A percentile compares a stretch with the other conserved stretches of the same genome.
These are phyloP conservation scores for Pterois miles DNA, from an alignment of 2,797 vertebrate species.

Conservation along the genomic window DNA sequence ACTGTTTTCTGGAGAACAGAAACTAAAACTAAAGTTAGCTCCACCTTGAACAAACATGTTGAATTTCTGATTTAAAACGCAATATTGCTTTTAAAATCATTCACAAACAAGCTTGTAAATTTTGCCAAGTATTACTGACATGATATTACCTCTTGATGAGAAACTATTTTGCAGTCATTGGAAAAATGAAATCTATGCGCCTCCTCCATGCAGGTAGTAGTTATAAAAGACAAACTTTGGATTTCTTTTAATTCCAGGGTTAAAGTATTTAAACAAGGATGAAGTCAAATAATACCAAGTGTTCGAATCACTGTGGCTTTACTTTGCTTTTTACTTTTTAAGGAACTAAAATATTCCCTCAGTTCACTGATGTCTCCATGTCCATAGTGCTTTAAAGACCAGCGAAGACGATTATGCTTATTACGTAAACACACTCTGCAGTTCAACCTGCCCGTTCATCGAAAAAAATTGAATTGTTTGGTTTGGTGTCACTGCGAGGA, in stretches of 20 bases:
- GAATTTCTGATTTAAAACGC: not conserved
- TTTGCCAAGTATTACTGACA: not conserved
- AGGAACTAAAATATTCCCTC: too few species aligned
- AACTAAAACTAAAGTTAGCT: not conserved
- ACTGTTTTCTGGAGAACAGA: not conserved
- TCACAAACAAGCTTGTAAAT: not conserved
- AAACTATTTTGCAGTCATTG: not conserved
- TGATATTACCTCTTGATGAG: not conserved
- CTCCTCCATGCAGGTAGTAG: not conserved
- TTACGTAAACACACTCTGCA: too few species aligned
- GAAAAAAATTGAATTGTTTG: too few species aligned
- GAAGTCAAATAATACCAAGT: not conserved
- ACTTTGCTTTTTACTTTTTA: too few species aligned
- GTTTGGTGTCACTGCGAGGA: too few species aligned
- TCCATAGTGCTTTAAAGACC: too few species aligned
- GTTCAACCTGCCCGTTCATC: too few species aligned
- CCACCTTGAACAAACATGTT: not conserved
- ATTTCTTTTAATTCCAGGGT: not conserved
- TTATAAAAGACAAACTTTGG: not conserved
- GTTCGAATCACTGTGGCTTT: not conserved
- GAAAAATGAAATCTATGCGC: not conserved
- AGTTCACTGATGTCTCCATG: too few species aligned
- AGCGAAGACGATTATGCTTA: too few species aligned
- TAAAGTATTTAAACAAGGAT: not conserved
- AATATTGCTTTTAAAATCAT: not conserved